Conservation (phyloP, 2,113 vertebrate species). For the Jaculus jaculus region DNA sequence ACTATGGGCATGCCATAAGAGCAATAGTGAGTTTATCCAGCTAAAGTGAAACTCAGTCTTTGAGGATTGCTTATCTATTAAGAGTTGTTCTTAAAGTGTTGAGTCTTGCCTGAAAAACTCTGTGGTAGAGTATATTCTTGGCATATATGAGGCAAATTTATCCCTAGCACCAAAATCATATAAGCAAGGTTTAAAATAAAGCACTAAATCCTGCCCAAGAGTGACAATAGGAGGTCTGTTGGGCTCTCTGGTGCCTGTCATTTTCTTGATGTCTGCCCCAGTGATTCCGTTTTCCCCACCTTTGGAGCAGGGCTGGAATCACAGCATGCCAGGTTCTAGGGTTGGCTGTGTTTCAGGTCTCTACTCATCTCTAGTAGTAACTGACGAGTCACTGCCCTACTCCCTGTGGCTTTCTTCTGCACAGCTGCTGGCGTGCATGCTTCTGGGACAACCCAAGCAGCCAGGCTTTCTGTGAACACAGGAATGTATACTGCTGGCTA, state of each 20-base stretch:
- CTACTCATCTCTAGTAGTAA: background rate
- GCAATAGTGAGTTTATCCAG: too few species aligned
- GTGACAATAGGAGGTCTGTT: background rate
- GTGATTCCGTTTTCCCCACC: background rate
- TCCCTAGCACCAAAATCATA: background rate
- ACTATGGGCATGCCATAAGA: too few species aligned
- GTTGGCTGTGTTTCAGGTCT: background rate
- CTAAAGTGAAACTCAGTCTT: too few species aligned
- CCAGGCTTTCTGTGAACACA: background rate
- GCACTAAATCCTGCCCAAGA: background rate
- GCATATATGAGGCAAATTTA: background rate
- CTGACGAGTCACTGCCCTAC: background rate
- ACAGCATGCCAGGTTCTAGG: background rate
- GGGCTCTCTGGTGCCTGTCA: background rate
- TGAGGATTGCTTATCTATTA: too few species aligned
- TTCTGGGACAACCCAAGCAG: too few species aligned
- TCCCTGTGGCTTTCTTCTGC: background rate
- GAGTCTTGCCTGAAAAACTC: background rate
- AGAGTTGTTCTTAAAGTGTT: background rate
- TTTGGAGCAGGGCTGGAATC: background rate
- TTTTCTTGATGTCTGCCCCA: background rate
- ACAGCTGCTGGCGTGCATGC: rapidly evolving
- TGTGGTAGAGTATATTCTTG: background rate
- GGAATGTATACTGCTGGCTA: background rate
- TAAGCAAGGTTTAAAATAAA: background rate